These are phyloP conservation scores for Semnornis frantzii DNA, from an alignment of 2,113 vertebrate species.

Conservation along the genomic window DNA sequence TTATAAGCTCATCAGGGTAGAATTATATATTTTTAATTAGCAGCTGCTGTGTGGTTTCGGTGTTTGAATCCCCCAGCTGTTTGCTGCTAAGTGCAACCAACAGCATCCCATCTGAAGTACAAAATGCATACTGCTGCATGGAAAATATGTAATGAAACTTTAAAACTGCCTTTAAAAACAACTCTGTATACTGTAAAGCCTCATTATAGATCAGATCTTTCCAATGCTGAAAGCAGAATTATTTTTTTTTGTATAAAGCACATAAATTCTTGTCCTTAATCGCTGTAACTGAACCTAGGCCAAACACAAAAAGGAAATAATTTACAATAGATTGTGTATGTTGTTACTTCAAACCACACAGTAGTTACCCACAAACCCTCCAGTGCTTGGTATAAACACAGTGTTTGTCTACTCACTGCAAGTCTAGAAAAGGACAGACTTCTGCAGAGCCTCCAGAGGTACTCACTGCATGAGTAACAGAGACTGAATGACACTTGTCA, in stretches of 20 bases:
- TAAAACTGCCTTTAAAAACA: constrained; percentile 10
- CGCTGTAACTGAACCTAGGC: not conserved
- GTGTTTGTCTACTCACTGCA: constrained; percentile 27
- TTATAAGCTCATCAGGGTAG: constrained; percentile 51
- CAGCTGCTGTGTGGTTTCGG: constrained; percentile 54
- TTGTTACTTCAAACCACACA: constrained; percentile 46
- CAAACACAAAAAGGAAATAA: constrained; percentile 21
- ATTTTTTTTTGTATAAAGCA: not conserved
- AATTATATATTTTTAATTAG: constrained; percentile 67
- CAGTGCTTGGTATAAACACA: constrained; percentile 35
- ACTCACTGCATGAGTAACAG: constrained; percentile 17
- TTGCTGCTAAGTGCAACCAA: constrained; percentile 44
- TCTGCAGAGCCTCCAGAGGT: constrained; percentile 16
- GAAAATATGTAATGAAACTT: constrained; percentile 5
- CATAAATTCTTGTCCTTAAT: constrained; percentile 11
- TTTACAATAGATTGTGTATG: not conserved
- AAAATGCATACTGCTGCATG: not conserved
- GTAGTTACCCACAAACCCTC: constrained; percentile 24
- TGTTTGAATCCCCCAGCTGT: constrained; percentile 50
- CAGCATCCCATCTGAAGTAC: constrained; percentile 12
- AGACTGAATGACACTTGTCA: constrained; percentile 25
- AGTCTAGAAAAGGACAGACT: constrained; percentile 41
- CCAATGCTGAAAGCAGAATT: not conserved
- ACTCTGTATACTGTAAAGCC: not conserved
- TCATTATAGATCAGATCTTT: not conserved